Evolutionary conservation across 2,797 vertebrate species (phyloP).

Genomic region (Schizopygopsis malacanthus): DNA sequence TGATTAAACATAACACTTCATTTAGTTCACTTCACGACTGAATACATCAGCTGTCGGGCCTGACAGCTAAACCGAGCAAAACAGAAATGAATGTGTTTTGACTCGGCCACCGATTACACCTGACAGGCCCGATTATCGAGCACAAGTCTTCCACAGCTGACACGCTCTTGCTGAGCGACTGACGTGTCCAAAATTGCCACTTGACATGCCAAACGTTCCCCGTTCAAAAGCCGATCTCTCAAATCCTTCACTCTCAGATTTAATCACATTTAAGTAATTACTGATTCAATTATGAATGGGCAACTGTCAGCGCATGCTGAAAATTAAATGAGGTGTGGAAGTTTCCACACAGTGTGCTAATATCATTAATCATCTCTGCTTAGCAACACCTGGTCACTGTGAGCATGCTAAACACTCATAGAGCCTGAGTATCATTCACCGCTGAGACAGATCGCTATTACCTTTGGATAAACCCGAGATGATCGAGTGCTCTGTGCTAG

Average conservation of each 20-base stretch:
- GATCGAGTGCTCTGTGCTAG: background rate
- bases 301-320: conserved; percentile 25
- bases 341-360: conserved; percentile 14
- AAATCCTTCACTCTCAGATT: conserved; percentile 41
- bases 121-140: conserved; percentile 42
- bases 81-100: conserved; percentile 20
- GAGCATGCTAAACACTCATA: conserved; percentile 10
- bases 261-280: conserved; percentile 58
- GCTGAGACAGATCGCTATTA: background rate
- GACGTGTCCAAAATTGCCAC: conserved; percentile 33
- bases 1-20: conserved; percentile 34
- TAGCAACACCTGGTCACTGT: conserved; percentile 39
- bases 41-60: conserved; percentile 24
- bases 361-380: conserved; percentile 39
- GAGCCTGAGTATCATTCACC: background rate
- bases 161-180: conserved; percentile 9
- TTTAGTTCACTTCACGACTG: conserved; percentile 13
- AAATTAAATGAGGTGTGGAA: conserved; percentile 50
- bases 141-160: conserved; percentile 29
- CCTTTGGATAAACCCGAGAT: conserved; percentile 35
- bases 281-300: conserved; percentile 54
- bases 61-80: conserved; percentile 17
- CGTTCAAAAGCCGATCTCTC: conserved; percentile 43
- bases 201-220: conserved; percentile 27
- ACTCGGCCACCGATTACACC: background rate